Percentiles rank a stretch among this genome's conserved stretches.
Evolutionary conservation across 2,888 invertebrate species (phyloP).

Genomic region (Octodonta nipae): DNA sequence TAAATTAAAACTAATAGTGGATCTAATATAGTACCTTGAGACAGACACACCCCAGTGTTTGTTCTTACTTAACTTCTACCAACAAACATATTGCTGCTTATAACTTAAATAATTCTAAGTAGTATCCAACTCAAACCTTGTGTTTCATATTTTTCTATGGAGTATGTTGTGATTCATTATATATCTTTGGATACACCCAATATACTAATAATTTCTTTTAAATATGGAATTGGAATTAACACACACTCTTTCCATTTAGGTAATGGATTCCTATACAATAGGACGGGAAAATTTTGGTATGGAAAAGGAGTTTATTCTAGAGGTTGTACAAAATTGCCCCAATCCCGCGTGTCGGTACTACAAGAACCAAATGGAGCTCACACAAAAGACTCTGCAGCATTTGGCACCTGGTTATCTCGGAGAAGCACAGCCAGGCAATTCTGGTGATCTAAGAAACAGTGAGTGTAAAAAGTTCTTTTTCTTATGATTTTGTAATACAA

Average conservation of each 20-base stretch:
- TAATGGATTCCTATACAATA: constrained; percentile 75
- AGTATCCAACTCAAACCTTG: too few species aligned
- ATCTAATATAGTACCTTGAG: too few species aligned
- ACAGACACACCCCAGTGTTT: too few species aligned
- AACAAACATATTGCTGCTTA: too few species aligned
- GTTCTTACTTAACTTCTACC: too few species aligned
- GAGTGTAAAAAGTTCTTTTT: too few species aligned
- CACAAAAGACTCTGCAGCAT: constrained; percentile 59
- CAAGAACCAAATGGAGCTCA: constrained; percentile 66
- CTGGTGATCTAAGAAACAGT: constrained; percentile 29
- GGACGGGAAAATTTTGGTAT: constrained; percentile 72
- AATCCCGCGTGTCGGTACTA: constrained; percentile 79
- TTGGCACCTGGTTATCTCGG: constrained; percentile 38
- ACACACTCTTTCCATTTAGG: constrained; percentile 31
- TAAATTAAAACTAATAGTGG: too few species aligned
- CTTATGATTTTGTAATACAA: too few species aligned
- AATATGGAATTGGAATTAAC: background rate
- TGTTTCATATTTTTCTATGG: too few species aligned
- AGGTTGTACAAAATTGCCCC: constrained; percentile 78
- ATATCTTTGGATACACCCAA: too few species aligned
- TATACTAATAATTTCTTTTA: background rate
- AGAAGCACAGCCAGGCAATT: constrained; percentile 28
- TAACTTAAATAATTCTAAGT: too few species aligned
- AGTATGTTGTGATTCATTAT: too few species aligned
- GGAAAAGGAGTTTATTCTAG: constrained; percentile 81